phyloP scores from a whole-genome alignment of 2,888 invertebrate species.

The Meliscaeva auricollis region DNA sequence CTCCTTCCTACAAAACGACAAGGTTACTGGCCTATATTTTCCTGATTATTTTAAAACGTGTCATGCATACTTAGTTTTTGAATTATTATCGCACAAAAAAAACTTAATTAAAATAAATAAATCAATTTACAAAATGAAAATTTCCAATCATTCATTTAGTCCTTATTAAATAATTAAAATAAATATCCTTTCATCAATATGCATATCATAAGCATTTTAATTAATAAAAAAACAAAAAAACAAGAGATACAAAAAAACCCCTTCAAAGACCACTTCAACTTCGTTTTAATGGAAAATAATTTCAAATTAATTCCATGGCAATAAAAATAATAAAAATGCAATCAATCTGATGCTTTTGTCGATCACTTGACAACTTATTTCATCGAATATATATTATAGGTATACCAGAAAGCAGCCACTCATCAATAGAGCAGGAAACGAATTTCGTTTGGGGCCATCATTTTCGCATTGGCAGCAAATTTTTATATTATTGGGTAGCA shows the following conservation, averaged over 20 bases:
- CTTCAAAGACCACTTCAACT: slow-evolving; percentile 6
- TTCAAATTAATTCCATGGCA: slow-evolving; percentile 40
- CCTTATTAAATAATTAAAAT: slow-evolving; percentile 4
- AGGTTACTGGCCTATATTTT: too few species aligned
- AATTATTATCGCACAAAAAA: too few species aligned
- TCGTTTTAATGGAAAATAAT: slow-evolving; percentile 16
- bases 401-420: background rate
- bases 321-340: slow-evolving; percentile 39
- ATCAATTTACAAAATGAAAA: background rate
- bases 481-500: slow-evolving; percentile 48
- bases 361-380: slow-evolving; percentile 44
- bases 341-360: slow-evolving; percentile 41
- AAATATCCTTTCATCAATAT: background rate
- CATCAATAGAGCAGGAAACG: slow-evolving; percentile 52
- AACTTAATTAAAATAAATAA: background rate
- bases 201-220: background rate
- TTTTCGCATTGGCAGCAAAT: slow-evolving; percentile 48
- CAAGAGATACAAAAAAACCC: background rate
- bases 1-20: too few species aligned
- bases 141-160: background rate
- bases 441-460: slow-evolving; percentile 32
- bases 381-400: too few species aligned
- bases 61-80: too few species aligned
- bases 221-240: slow-evolving; percentile 4
- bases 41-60: too few species aligned